Evolutionary conservation across 2,888 invertebrate genomes (phyloP), one percentile per base, ranked within the genome.

Genomic region (Luffia ferchaultella): DNA sequence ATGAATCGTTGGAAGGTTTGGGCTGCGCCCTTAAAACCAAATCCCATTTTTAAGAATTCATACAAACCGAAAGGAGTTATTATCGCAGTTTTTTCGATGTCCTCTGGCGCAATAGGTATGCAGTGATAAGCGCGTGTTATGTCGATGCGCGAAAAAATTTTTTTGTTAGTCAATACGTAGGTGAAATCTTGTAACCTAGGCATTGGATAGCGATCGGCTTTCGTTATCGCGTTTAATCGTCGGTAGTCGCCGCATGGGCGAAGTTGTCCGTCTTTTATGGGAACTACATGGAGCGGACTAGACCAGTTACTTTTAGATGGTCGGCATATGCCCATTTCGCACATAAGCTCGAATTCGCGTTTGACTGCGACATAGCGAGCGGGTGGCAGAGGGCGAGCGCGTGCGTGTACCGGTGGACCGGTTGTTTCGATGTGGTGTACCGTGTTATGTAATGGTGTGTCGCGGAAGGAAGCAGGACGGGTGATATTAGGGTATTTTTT

Each of bases 1-100:
- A 73, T 64, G 44, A 70, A 70, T 0, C 67, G 57, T 49, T 73
- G 71, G 51, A 76, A 63, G 0, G 69, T 68, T 50, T 73, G 70
- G 0, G 63, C 68, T 0, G 73, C 72, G 51, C 76, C 75, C 0
- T 67, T 50, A 0, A 76, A 55, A 0, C 73, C 72, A 44, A 72
- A 74, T 0, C 57, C 55, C 64, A 67, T 65, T 1, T 30, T 50
- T 0, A 55, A 52, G 48, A 65, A 70, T 50, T 75, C 65, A 45
- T 55, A 65, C 2, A 66, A 49, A 1, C 63, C 64, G 47, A 64
- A 63, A 0, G 67, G 63, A 5, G 63, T 64, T 1, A 49, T 60
- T 7, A 64, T 59, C 0, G 65, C 68, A 1, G 64, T 68, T 51
- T 68, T 68, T 0, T 45, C 53, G 2, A 73, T 59, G 52, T 73